Percentiles rank a stretch among this genome's conserved stretches.
Conservation (phyloP, 2,113 vertebrate genomes). For the Brachyhypopomus occidentalis region DNA sequence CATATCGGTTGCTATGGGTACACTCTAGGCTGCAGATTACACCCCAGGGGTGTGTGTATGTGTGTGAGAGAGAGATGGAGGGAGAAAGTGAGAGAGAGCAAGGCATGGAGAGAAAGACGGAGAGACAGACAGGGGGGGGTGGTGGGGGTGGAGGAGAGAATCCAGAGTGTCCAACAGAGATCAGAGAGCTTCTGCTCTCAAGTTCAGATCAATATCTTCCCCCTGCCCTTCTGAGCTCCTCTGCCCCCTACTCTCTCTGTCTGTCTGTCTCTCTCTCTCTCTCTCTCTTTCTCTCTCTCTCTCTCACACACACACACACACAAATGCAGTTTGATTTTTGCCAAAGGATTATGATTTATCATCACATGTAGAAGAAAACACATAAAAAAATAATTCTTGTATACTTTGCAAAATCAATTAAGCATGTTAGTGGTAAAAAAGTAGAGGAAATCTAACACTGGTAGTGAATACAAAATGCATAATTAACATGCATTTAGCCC, state of each 20-base stretch:
- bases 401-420: no score
- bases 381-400: no score
- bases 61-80: conserved; percentile 14
- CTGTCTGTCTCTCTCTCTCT: neutral
- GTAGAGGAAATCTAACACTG: no score
- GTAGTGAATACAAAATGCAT: neutral
- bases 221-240: conserved; percentile 35
- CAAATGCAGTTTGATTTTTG: conserved; percentile 13
- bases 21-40: conserved; percentile 47
- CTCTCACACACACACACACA: conserved; percentile 21
- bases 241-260: neutral
- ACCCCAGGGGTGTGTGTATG: conserved; percentile 36
- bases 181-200: conserved; percentile 84
- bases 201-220: conserved; percentile 88
- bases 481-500: neutral
- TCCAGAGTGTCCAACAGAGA: conserved; percentile 80
- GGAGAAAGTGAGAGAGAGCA: neutral
- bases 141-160: conserved; percentile 44
- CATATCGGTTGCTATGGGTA: conserved; percentile 54
- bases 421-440: no score
- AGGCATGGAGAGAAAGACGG: conserved; percentile 19
- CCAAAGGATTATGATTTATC: conserved; percentile 8
- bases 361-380: no score
- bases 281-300: neutral
- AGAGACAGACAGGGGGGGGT: conserved; percentile 43